These are phyloP conservation scores for Parapsyche elsis DNA, from an alignment of 1,140 invertebrate species.

Conservation along the genomic window DNA sequence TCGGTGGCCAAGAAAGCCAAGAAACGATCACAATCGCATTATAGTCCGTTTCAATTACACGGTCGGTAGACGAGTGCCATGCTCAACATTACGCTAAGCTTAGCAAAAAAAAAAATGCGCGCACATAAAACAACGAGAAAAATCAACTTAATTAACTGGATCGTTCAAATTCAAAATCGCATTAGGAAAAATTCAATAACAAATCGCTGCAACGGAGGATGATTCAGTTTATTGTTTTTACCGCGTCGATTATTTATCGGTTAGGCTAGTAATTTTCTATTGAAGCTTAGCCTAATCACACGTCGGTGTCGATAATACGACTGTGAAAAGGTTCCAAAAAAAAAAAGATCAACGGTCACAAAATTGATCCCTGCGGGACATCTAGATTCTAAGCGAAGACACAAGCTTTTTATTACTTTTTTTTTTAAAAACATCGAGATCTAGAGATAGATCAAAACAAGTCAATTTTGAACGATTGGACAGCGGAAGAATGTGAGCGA, in stretches of 20 bases:
- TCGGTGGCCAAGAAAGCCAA: not conserved
- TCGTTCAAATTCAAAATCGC: not conserved
- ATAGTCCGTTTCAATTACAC: slow-evolving; percentile 49
- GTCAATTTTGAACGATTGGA: not conserved
- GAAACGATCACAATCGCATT: slow-evolving; percentile 47
- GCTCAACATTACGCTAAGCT: slow-evolving; percentile 8
- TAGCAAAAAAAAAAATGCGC: not conserved
- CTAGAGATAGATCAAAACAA: slow-evolving; percentile 28
- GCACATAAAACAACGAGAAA: not conserved
- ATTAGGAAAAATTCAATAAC: not conserved
- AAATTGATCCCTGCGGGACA: slow-evolving; percentile 49
- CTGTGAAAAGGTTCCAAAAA: slow-evolving; percentile 26
- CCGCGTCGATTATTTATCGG: slow-evolving; percentile 17
- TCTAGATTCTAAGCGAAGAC: not conserved
- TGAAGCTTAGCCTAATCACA: slow-evolving; percentile 24
- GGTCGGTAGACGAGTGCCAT: slow-evolving; percentile 36
- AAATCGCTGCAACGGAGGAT: too few species aligned
- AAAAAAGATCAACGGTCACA: slow-evolving; percentile 17
- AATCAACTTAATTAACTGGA: not conserved
- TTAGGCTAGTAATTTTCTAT: slow-evolving; percentile 14
- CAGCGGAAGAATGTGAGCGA: not conserved
- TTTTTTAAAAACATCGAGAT: not conserved
- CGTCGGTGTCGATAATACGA: slow-evolving; percentile 18
- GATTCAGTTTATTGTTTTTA: slow-evolving; percentile 10
- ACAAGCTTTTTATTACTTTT: too few species aligned